Evolutionary conservation across 2,797 vertebrate species (phyloP).

Genomic region (Denticeps clupeoides): DNA sequence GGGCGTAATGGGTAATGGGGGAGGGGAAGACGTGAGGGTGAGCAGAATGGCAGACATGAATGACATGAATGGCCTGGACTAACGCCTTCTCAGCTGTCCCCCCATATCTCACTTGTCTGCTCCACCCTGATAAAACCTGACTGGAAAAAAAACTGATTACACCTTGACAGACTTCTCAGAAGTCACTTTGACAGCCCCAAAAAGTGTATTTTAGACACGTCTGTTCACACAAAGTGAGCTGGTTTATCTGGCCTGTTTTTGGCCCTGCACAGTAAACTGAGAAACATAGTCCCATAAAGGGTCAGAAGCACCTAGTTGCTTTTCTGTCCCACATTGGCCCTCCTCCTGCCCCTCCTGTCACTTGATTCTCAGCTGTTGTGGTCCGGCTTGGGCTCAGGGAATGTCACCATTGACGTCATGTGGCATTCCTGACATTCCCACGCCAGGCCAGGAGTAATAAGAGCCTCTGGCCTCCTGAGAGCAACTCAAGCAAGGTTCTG

Average conservation of each 20-base stretch:
- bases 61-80: constrained; percentile 30
- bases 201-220: no score
- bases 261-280: no score
- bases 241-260: no score
- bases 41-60: constrained; percentile 24
- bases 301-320: neutral
- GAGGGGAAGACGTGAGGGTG: constrained; percentile 14
- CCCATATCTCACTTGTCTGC: constrained; percentile 24
- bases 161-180: no score
- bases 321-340: constrained; percentile 27
- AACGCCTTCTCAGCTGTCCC: constrained; percentile 30
- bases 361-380: constrained; percentile 64
- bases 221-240: no score
- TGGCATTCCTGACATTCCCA: constrained; percentile 76
- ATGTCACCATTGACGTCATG: constrained; percentile 91
- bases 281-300: no score
- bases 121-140: constrained; percentile 4
- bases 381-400: constrained; percentile 61
- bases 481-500: no score
- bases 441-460: constrained; percentile 53
- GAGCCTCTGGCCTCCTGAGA: constrained; percentile 26
- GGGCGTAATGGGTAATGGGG: constrained; percentile 26
- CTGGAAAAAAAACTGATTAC: no score
- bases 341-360: neutral
- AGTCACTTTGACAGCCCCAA: no score